phyloP scores from a whole-genome alignment of 30 jellyfish, hydroid and myxozoan genomes.

The Aurelia sp. region DNA sequence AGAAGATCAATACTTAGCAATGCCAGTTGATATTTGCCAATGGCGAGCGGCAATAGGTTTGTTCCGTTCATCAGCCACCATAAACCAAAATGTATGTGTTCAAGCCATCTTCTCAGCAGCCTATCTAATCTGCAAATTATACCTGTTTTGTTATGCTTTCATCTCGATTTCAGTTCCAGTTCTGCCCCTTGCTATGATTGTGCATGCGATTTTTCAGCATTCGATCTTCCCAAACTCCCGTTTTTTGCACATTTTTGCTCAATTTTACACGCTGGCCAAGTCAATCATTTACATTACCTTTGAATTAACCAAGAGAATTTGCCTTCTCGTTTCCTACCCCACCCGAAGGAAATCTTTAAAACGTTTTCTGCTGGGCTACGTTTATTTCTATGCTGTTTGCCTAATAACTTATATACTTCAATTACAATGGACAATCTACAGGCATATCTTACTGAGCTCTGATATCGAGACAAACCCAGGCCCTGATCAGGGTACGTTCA shows the following conservation, averaged over 20 bases:
- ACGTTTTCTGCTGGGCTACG: no score
- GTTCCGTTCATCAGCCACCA: conserved; percentile 44
- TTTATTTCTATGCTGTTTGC: no score
- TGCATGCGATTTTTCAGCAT: conserved; percentile 17
- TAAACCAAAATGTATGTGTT: conserved; percentile 2
- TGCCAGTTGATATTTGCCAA: conserved; percentile 25
- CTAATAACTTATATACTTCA: no score
- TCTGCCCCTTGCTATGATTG: conserved; percentile 35
- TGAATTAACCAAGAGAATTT: no score
- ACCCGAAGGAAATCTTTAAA: no score
- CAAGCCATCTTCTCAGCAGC: conserved; percentile 12
- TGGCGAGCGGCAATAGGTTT: conserved; percentile 41
- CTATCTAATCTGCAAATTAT: conserved; percentile 12
- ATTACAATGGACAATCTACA: no score
- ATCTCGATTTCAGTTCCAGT: conserved; percentile 19
- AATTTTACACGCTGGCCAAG: conserved; percentile 19
- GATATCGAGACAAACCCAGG: conserved; percentile 52
- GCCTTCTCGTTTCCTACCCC: no score
- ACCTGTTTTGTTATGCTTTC: conserved; percentile 10
- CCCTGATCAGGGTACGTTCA: conserved; percentile 25
- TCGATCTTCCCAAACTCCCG: conserved; percentile 13
- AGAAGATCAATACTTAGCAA: conserved; percentile 26
- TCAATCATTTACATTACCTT: conserved; percentile 14
- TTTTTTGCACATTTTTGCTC: conserved; percentile 28
- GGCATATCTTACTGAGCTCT: no score